A percentile compares a stretch with the other conserved stretches of the same genome.
Evolutionary conservation across 1,140 invertebrate species (phyloP).

Genomic region (Drosophila nigrodunni): DNA sequence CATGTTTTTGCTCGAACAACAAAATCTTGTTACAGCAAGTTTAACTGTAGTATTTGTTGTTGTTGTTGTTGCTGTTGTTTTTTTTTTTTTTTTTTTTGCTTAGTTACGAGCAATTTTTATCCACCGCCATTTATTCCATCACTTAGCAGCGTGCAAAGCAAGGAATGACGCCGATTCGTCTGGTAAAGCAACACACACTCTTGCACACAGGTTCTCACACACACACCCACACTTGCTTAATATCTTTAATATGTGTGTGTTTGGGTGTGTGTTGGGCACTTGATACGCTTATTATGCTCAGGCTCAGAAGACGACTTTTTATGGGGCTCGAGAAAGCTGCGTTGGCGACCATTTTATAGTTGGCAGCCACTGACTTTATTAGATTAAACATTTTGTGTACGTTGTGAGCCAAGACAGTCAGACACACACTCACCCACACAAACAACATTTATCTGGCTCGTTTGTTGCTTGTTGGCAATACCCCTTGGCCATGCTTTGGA

Average conservation of each 20-base stretch:
- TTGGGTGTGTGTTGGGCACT: slow-evolving; percentile 60
- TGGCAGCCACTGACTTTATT: slow-evolving; percentile 72
- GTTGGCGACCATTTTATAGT: slow-evolving; percentile 67
- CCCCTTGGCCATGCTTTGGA: slow-evolving; percentile 63
- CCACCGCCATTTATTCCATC: slow-evolving; percentile 79
- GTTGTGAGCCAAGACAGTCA: slow-evolving; percentile 44
- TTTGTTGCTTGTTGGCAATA: slow-evolving; percentile 42
- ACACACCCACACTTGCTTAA: slow-evolving; percentile 13
- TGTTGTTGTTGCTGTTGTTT: slow-evolving; percentile 47
- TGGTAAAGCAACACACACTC: slow-evolving; percentile 26
- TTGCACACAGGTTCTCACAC: slow-evolving; percentile 7
- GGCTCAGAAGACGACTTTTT: slow-evolving; percentile 60
- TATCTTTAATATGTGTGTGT: slow-evolving; percentile 13
- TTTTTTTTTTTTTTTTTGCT: slow-evolving; percentile 46
- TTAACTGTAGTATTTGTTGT: slow-evolving; percentile 12
- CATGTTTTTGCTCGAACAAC: slow-evolving; percentile 58
- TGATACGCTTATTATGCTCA: slow-evolving; percentile 81
- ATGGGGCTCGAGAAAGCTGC: slow-evolving; percentile 54
- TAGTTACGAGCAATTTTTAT: slow-evolving; percentile 80
- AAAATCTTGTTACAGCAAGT: neutral
- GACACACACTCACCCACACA: slow-evolving; percentile 26
- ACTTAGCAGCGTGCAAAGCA: slow-evolving; percentile 66
- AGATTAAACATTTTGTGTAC: slow-evolving; percentile 80
- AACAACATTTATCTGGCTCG: slow-evolving; percentile 38
- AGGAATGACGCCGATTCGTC: slow-evolving; percentile 51